Evolutionary conservation across 2,888 invertebrate species (phyloP).

Genomic region (Sipunculus nudus): DNA sequence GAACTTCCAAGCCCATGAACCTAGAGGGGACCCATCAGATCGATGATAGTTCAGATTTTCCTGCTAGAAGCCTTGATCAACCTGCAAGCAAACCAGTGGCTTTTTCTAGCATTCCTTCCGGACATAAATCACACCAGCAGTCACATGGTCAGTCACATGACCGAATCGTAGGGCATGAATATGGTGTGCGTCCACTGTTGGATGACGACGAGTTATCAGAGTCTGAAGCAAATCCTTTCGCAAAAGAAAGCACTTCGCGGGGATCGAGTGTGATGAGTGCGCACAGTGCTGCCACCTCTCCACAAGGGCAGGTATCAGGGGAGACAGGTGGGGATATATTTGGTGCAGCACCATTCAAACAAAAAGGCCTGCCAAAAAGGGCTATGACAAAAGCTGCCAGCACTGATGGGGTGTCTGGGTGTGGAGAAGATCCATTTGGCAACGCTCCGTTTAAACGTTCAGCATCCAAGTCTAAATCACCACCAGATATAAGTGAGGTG

Average conservation of each 20-base stretch:
- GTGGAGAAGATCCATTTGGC: slow-evolving; percentile 15
- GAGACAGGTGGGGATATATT: slow-evolving; percentile 49
- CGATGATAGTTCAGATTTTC: slow-evolving; percentile 16
- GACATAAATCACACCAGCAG: slow-evolving; percentile 4
- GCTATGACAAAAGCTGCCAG: neutral
- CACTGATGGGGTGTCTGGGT: too few relatives aligned
- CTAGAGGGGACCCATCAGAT: neutral
- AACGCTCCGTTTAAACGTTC: slow-evolving; percentile 20
- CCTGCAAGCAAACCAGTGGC: neutral
- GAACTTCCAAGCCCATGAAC: slow-evolving; percentile 12
- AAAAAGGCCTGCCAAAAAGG: slow-evolving; percentile 27
- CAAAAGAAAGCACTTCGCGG: neutral
- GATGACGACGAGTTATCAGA: slow-evolving; percentile 78
- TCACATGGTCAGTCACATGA: slow-evolving; percentile 36
- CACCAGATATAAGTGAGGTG: slow-evolving; percentile 1
- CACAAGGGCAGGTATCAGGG: slow-evolving; percentile 3
- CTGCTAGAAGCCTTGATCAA: slow-evolving; percentile 3
- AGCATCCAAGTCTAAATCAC: slow-evolving; percentile 2
- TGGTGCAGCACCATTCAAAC: slow-evolving; percentile 61
- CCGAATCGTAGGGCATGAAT: slow-evolving; percentile 77
- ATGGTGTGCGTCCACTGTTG: slow-evolving; percentile 79
- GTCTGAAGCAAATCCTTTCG: slow-evolving; percentile 22
- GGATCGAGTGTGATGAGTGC: slow-evolving; percentile 28
- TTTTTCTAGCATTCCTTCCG: neutral
- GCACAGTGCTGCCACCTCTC: slow-evolving; percentile 16